A percentile compares a stretch with the other conserved stretches of the same genome.
Evolutionary conservation across 2,113 vertebrate genomes (phyloP).

Genomic region (Ageneiosus marmoratus): DNA sequence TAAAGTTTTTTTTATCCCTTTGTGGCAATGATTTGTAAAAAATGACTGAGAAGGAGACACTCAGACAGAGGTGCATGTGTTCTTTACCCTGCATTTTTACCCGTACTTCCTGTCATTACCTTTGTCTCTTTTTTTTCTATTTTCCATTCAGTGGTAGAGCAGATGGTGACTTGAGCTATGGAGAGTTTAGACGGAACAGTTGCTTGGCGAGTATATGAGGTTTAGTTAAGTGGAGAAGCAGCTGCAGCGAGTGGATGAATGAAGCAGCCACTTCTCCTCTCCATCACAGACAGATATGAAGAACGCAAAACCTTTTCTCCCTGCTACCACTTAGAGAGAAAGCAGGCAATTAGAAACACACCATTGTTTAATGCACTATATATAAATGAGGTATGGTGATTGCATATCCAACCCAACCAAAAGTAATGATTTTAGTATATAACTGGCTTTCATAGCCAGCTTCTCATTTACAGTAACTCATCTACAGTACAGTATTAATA

Average conservation of each 20-base stretch:
- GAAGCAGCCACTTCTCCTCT: conserved; percentile 29
- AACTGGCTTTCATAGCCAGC: background rate
- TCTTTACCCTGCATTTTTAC: background rate
- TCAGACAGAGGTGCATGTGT: background rate
- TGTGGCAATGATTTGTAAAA: conserved; percentile 16
- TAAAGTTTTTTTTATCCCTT: background rate
- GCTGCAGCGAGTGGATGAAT: conserved; percentile 42
- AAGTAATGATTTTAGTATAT: background rate
- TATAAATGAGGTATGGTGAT: background rate
- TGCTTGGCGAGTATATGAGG: conserved; percentile 33
- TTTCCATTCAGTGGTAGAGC: conserved; percentile 41
- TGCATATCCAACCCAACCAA: background rate
- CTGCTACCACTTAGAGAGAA: background rate
- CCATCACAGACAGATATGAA: background rate
- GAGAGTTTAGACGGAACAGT: conserved; percentile 46
- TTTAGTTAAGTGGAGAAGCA: conserved; percentile 41
- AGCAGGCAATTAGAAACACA: background rate
- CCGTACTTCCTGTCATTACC: conserved; percentile 22
- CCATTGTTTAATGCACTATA: background rate
- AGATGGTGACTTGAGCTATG: conserved; percentile 53
- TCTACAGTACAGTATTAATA: no score
- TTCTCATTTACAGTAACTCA: background rate
- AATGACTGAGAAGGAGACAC: conserved; percentile 12
- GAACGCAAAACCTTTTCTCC: background rate
- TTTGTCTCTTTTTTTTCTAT: conserved; percentile 2